phyloP scores from a whole-genome alignment of 2,113 vertebrate genomes.

The Scolopax mira region DNA sequence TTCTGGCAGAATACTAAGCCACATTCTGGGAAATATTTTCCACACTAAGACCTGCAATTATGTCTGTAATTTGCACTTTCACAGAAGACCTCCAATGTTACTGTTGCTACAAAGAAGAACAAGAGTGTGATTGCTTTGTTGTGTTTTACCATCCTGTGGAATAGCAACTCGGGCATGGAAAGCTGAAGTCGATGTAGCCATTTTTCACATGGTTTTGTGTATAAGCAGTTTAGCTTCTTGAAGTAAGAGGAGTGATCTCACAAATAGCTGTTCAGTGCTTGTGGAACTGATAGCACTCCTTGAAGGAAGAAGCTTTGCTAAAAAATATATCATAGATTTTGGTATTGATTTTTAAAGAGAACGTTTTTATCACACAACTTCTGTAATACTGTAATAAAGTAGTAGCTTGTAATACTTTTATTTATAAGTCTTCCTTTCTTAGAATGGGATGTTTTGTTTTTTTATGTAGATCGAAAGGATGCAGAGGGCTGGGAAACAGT shows the following conservation, averaged over 20 bases:
- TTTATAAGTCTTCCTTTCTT: not conserved
- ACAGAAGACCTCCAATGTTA: rapidly evolving
- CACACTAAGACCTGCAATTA: rapidly evolving
- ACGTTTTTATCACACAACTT: not conserved
- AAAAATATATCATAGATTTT: not conserved
- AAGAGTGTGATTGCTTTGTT: not conserved
- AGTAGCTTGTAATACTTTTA: not conserved
- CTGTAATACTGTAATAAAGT: not conserved
- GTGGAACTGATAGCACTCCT: not conserved
- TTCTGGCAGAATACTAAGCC: not conserved
- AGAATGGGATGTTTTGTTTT: not conserved
- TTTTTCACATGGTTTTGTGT: not conserved
- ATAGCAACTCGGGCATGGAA: not conserved
- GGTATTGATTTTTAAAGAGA: not conserved
- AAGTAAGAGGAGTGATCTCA: not conserved
- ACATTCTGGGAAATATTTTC: not conserved
- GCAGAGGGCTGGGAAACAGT: slow-evolving; percentile 97
- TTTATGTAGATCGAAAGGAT: slow-evolving; percentile 83
- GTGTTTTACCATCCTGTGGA: not conserved
- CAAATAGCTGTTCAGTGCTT: not conserved
- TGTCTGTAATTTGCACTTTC: not conserved
- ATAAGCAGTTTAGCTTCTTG: not conserved
- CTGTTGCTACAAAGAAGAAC: not conserved
- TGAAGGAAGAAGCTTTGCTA: not conserved
- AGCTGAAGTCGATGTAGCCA: not conserved